Evolutionary conservation across 92 coral and sea anemone genomes (phyloP).

Genomic region (Epizoanthus illoricatus): DNA sequence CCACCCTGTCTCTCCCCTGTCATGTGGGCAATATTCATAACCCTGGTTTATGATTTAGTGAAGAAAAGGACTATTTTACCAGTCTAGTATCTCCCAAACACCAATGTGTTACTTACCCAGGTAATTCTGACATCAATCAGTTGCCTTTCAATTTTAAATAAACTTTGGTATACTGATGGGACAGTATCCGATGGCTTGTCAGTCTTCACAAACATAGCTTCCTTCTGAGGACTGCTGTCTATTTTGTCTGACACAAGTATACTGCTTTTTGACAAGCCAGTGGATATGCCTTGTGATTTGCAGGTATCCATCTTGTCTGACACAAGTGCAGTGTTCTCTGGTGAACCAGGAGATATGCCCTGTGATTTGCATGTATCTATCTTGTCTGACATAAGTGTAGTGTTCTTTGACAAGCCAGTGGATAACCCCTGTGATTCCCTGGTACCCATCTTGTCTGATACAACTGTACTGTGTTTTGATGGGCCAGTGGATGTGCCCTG

Average conservation of each 20-base stretch:
- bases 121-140: slow-evolving; percentile 17
- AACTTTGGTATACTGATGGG: background rate
- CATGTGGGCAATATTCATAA: too few relatives aligned
- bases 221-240: background rate
- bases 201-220: background rate
- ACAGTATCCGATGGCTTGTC: background rate
- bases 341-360: background rate
- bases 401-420: background rate
- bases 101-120: slow-evolving; percentile 11
- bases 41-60: too few relatives aligned
- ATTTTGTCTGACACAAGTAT: background rate
- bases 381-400: background rate
- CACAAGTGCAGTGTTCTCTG: background rate
- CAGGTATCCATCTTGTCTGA: background rate
- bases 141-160: slow-evolving; percentile 20
- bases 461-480: too few relatives aligned
- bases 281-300: background rate
- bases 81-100: background rate
- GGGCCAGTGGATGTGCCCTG: background rate
- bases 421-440: background rate
- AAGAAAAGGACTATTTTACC: too few relatives aligned
- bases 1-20: too few relatives aligned
- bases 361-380: background rate
- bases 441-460: too few relatives aligned
- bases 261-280: background rate